Base-by-base conservation (phyloP, 2,113 vertebrate genomes). In the Mola mola region DNA sequence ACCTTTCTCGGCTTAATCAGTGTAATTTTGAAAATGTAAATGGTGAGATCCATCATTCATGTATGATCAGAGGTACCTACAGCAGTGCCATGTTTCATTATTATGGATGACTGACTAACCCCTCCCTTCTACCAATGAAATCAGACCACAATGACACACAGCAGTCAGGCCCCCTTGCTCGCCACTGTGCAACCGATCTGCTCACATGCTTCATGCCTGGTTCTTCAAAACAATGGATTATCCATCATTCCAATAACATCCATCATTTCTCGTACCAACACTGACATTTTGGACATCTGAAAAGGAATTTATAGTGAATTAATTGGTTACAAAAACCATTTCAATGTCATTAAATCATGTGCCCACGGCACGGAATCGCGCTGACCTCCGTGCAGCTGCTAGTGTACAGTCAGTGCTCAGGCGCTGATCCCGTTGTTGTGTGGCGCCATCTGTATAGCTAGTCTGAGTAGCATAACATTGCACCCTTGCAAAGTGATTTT, bases 311-410 rank as follows among this genome's bases (percentile, higher is more conserved):
- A 5, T 34, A 29, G 16, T 37, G 48, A 10, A 68, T 60, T 29
- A 6, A 41, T 4, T n/a, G 13, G 31, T 24, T 29, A 20, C 42
- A 25, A 70, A 59, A 56, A 15, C 20, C 21, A 19, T 40, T 44
- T 38, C 36, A 10, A 12, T 17, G 48, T 44, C 52, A 22, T 20
- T 53, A 57, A 47, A 46, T 24, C 41, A 74, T 68, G 20, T 55
- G 64, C 72, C 73, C 66, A 66, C 66, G 78, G 42, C 50, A 66
- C 74, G 55, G 59, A 26, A n/a, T 26, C 41, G 26, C 17, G 26
- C 17, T 34, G 51, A 19, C 66, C 31, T 50, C 16, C 11, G 24
- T 48, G 57, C 50, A 5, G 48, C 66, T 63, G 28, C 42, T 37
- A 4, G n/a, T 64, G 56, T 40, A 21, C 17, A 43, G 25, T 41